A percentile compares a stretch with the other conserved stretches of the same genome.
phyloP scores from a whole-genome alignment of 2,113 vertebrate species.

The Neolamprologus caudopunctatus region DNA sequence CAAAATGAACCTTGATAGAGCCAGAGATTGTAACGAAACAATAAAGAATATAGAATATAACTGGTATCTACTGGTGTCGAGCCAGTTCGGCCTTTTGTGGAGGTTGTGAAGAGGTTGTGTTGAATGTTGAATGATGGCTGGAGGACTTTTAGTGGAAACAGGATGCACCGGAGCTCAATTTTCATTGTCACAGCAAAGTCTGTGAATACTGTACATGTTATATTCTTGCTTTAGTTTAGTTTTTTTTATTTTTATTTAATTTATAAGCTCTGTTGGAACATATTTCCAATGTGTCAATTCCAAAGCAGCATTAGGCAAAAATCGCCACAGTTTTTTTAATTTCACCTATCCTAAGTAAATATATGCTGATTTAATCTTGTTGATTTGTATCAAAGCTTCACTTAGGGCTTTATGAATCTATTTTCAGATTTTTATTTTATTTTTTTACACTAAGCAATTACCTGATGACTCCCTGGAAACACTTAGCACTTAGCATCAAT shows the following conservation, averaged over 20 bases:
- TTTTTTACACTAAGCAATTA: background rate
- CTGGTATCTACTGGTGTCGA: fast-evolving
- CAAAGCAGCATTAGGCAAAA: background rate
- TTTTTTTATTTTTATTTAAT: background rate
- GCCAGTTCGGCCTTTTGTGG: fast-evolving
- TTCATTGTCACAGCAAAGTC: no score
- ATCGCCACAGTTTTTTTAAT: fast-evolving
- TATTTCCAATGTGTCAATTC: background rate
- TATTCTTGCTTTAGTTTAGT: background rate
- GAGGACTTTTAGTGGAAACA: fast-evolving
- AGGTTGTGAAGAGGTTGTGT: fast-evolving
- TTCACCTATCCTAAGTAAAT: background rate
- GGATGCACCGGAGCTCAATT: background rate
- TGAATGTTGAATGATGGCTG: background rate
- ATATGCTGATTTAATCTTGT: fast-evolving
- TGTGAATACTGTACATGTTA: background rate
- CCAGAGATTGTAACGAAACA: fast-evolving
- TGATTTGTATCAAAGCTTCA: fast-evolving
- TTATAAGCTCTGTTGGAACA: no score
- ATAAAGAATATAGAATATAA: background rate
- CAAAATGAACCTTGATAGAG: background rate
- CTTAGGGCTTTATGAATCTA: background rate
- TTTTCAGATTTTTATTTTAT: background rate
- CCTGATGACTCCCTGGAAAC: background rate
- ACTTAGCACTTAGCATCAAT: background rate